Evolutionary conservation across 2,888 invertebrate genomes (phyloP).

Genomic region (Corbicula japonica): DNA sequence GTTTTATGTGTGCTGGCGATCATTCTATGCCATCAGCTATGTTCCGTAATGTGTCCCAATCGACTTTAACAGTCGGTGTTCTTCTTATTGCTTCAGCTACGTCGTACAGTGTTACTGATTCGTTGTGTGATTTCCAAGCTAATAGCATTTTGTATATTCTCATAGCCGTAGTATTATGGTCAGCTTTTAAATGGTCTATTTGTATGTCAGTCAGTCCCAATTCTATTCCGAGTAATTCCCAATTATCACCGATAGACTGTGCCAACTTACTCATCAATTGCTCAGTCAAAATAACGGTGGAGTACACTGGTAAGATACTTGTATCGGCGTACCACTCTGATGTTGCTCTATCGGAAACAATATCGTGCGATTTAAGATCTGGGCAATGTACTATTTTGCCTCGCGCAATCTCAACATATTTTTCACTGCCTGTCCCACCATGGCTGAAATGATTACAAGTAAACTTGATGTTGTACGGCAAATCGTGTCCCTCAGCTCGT

Average conservation of each 20-base stretch:
- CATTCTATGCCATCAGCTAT: not conserved
- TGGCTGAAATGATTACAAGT: not conserved
- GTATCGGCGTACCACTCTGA: not conserved
- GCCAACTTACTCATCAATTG: not conserved
- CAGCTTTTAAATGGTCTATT: not conserved
- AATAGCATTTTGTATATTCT: not conserved
- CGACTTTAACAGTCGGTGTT: not conserved
- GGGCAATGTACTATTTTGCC: not conserved
- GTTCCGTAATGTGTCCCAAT: not conserved
- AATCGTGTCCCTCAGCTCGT: not conserved
- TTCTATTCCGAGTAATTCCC: not conserved
- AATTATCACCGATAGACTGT: not conserved
- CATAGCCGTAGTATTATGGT: not conserved
- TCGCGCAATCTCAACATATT: not conserved
- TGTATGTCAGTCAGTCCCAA: not conserved
- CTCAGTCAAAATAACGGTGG: not conserved
- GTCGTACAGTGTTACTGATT: not conserved
- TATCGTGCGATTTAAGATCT: not conserved
- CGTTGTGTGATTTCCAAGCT: not conserved
- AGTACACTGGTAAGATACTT: not conserved
- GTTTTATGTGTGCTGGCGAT: too few relatives aligned
- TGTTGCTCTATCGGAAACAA: not conserved
- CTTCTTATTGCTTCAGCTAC: not conserved
- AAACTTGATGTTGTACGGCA: not conserved
- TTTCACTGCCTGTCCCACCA: not conserved